These are phyloP conservation scores for Ferrisia virgata DNA, from an alignment of 2,888 invertebrate species.

Conservation along the genomic window DNA sequence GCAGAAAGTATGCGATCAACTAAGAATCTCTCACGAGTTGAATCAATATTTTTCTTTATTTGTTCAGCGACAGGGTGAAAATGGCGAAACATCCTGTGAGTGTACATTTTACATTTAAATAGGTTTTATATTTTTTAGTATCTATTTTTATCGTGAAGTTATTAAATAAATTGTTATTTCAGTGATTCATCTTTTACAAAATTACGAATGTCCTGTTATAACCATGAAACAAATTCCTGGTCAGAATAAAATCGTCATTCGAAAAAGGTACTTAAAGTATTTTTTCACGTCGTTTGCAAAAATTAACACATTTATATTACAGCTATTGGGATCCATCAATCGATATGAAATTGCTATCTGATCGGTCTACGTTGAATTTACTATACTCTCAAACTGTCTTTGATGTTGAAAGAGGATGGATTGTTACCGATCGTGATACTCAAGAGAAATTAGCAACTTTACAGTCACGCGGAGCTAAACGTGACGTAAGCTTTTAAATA, in stretches of 20 bases:
- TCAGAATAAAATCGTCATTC: conserved; percentile 73
- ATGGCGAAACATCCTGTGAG: conserved; percentile 65
- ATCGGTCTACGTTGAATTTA: conserved; percentile 78
- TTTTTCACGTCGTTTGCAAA: neutral
- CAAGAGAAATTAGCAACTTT: conserved; percentile 67
- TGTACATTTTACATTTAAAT: conserved; percentile 37
- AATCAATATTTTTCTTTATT: conserved; percentile 87
- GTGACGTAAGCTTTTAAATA: conserved; percentile 62
- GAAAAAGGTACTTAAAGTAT: conserved; percentile 67
- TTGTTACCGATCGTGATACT: conserved; percentile 67
- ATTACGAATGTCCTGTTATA: conserved; percentile 96
- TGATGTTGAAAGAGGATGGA: conserved; percentile 85
- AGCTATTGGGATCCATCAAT: conserved; percentile 87
- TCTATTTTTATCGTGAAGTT: conserved; percentile 19
- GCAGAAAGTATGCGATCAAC: conserved; percentile 74
- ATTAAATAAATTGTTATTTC: conserved; percentile 49
- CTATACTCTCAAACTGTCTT: conserved; percentile 82
- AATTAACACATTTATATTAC: conserved; percentile 52
- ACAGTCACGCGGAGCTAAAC: conserved; percentile 74
- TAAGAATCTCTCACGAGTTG: conserved; percentile 76
- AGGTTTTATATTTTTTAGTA: neutral
- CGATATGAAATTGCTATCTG: conserved; percentile 77
- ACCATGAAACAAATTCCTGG: conserved; percentile 78
- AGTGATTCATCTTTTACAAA: conserved; percentile 84
- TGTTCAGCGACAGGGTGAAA: conserved; percentile 73